phyloP scores from a whole-genome alignment of 92 coral and sea anemone species.

The Epizoanthus ramosus region DNA sequence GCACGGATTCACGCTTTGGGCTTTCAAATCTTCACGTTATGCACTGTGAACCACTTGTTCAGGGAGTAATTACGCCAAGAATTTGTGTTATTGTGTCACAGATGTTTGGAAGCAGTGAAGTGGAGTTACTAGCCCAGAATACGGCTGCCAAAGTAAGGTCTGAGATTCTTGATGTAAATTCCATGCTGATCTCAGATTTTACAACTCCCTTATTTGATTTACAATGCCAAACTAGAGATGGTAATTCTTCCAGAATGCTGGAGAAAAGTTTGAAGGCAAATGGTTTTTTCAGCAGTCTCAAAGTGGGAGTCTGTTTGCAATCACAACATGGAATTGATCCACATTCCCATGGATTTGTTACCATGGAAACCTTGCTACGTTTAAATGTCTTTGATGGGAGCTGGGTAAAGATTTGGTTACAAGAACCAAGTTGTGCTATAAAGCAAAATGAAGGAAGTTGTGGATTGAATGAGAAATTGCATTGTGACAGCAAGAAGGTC shows the following conservation, averaged over 20 bases:
- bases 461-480: background rate
- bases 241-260: background rate
- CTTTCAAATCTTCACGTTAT: constrained; percentile 14
- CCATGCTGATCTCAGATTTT: constrained; percentile 67
- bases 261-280: no score
- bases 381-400: constrained; percentile 69
- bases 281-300: background rate
- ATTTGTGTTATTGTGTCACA: constrained; percentile 50
- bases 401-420: constrained; percentile 70
- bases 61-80: constrained; percentile 58
- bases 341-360: constrained; percentile 45
- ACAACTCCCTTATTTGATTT: constrained; percentile 39
- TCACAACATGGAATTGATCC: background rate
- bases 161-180: background rate
- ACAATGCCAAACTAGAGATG: background rate
- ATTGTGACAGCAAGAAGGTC: background rate
- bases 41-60: constrained; percentile 69
- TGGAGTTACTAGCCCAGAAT: background rate
- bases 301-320: constrained; percentile 19
- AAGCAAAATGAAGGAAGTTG: background rate
- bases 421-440: background rate
- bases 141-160: background rate
- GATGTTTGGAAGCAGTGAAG: background rate
- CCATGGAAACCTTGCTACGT: constrained; percentile 60
- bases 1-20: background rate